Percentiles rank a stretch among this genome's conserved stretches.
Conservation (phyloP, 1,140 invertebrate genomes). For the Arctopsyche grandis region DNA sequence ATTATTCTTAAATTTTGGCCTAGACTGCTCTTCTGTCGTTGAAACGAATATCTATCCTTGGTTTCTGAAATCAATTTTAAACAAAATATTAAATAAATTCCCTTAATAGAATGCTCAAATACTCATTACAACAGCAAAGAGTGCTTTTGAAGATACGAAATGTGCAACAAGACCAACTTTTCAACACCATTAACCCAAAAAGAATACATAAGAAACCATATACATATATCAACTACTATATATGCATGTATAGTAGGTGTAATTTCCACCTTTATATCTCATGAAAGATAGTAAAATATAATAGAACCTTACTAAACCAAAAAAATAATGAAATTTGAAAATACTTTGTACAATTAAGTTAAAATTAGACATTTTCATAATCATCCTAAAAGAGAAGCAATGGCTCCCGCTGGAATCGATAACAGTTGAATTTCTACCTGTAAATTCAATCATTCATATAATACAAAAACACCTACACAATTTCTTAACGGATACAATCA, state of each 20-base stretch:
- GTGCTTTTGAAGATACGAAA: too few relatives aligned
- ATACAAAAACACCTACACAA: not conserved
- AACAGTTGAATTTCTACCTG: not conserved
- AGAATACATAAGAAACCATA: not conserved
- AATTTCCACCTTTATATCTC: too few relatives aligned
- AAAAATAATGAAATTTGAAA: not conserved
- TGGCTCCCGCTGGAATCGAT: not conserved
- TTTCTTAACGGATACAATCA: not conserved
- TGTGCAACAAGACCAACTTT: too few relatives aligned
- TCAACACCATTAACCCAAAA: too few relatives aligned
- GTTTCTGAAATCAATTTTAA: not conserved
- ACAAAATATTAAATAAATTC: not conserved
- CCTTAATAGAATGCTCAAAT: too few relatives aligned
- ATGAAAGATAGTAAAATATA: not conserved
- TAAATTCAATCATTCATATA: not conserved
- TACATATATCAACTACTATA: not conserved
- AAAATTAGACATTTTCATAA: not conserved
- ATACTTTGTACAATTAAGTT: not conserved
- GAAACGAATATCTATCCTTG: slow-evolving; percentile 1
- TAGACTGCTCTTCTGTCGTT: slow-evolving; percentile 4
- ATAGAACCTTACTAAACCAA: not conserved
- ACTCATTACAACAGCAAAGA: too few relatives aligned
- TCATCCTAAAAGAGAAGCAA: slow-evolving; percentile 15
- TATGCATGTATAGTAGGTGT: not conserved
- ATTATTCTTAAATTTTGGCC: not conserved